These are phyloP conservation scores for Rattus rattus DNA, from an alignment of 2,113 vertebrate genomes.

Conservation along the genomic window DNA sequence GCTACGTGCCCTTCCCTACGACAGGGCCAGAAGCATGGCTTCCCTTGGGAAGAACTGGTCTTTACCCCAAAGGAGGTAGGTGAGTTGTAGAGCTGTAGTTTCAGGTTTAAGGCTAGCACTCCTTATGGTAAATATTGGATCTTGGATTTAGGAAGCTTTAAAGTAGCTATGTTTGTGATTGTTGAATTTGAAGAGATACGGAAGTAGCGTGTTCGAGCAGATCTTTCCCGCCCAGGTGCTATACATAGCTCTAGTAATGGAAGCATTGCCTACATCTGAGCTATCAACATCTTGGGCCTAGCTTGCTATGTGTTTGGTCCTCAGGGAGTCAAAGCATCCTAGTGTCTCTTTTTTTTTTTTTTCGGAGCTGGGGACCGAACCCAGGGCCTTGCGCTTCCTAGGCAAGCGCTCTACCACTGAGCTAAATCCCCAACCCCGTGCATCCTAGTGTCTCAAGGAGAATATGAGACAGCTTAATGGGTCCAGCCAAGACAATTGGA, in stretches of 20 bases:
- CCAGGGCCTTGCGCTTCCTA: too few relatives aligned
- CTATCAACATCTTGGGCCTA: background rate
- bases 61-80: background rate
- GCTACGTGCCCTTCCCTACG: rapidly evolving
- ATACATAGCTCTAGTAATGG: background rate
- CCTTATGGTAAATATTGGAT: background rate
- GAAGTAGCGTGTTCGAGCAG: background rate
- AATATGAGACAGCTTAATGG: background rate
- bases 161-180: background rate
- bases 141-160: background rate
- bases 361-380: too few relatives aligned
- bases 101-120: background rate
- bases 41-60: background rate
- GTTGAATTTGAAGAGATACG: background rate
- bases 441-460: too few relatives aligned
- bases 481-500: background rate
- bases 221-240: background rate
- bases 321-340: background rate
- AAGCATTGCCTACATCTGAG: background rate
- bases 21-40: background rate
- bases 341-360: too few relatives aligned
- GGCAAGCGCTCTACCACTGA: too few relatives aligned
- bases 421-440: too few relatives aligned
- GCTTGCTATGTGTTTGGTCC: background rate
- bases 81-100: rapidly evolving